These are phyloP conservation scores for Belgica antarctica DNA, from an alignment of 2,888 invertebrate genomes.

Conservation along the genomic window DNA sequence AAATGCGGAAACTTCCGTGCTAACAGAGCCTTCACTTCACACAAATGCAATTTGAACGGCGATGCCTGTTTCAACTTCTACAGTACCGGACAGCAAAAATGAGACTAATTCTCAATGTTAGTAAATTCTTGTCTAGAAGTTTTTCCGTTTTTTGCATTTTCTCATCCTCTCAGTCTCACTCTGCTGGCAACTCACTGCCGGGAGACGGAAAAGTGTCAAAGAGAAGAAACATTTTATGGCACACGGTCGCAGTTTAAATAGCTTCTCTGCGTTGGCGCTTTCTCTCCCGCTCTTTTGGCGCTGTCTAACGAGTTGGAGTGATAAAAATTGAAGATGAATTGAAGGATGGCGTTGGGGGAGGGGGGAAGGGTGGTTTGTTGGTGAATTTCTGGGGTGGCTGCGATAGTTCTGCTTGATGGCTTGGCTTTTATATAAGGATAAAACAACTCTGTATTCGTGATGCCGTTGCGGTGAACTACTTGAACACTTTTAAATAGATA, in stretches of 20 bases:
- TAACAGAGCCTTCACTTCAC: background rate
- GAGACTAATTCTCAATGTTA: constrained; percentile 39
- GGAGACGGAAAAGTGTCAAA: background rate
- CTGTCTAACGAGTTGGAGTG: background rate
- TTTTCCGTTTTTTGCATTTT: background rate
- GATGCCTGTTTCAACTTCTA: constrained; percentile 3
- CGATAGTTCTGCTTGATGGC: no score
- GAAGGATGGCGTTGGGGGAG: background rate
- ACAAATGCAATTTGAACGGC: background rate
- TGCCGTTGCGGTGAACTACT: no score
- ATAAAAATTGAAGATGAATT: constrained; percentile 10
- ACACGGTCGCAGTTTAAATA: constrained; percentile 25
- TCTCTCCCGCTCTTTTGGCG: background rate
- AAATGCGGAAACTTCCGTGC: background rate
- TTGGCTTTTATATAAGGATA: no score
- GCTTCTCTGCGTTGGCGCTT: background rate
- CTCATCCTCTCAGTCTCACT: constrained; percentile 19
- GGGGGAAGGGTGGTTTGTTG: background rate
- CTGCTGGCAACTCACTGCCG: background rate
- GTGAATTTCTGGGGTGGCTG: no score
- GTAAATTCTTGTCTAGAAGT: constrained; percentile 8
- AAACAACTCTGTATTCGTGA: no score
- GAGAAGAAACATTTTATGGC: constrained; percentile 8
- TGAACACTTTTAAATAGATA: no score
- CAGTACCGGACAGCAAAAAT: constrained; percentile 35